Percentiles rank a stretch among this genome's conserved stretches.
Conservation (phyloP, 2,797 vertebrate species). For the Varecia variegata region DNA sequence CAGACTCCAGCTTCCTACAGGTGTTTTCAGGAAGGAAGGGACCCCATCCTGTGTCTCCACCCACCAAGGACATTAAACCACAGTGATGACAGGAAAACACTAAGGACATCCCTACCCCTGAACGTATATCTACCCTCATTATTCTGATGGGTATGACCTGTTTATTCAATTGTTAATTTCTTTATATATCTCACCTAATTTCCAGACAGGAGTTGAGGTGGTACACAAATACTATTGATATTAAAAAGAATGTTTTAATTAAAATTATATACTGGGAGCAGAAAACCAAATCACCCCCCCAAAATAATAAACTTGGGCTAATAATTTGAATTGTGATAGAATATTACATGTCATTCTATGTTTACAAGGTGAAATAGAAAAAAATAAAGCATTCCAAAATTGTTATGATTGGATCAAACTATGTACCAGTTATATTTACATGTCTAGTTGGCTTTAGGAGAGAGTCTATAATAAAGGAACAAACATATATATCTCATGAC, state of each 20-base stretch:
- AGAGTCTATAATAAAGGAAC: neutral
- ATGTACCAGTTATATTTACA: rapidly evolving
- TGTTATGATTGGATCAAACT: neutral
- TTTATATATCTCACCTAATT: neutral
- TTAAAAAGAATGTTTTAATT: neutral
- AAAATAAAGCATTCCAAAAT: neutral
- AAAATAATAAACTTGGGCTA: neutral
- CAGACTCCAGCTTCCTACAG: neutral
- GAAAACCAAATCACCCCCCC: neutral
- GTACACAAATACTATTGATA: neutral
- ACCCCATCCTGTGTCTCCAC: rapidly evolving
- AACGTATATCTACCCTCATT: no score
- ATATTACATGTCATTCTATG: neutral
- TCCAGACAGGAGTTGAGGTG: neutral
- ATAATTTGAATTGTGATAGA: neutral
- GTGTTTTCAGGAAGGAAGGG: neutral
- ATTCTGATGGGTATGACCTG: neutral
- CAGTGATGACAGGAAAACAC: neutral
- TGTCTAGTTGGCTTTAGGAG: neutral
- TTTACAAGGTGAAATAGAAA: neutral
- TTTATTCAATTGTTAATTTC: neutral
- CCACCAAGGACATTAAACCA: neutral
- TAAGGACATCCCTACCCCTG: rapidly evolving
- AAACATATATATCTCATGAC: neutral
- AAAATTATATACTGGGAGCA: neutral